Base-by-base conservation (phyloP, 2,113 vertebrate species). In the Poeciliopsis retropinna region DNA sequence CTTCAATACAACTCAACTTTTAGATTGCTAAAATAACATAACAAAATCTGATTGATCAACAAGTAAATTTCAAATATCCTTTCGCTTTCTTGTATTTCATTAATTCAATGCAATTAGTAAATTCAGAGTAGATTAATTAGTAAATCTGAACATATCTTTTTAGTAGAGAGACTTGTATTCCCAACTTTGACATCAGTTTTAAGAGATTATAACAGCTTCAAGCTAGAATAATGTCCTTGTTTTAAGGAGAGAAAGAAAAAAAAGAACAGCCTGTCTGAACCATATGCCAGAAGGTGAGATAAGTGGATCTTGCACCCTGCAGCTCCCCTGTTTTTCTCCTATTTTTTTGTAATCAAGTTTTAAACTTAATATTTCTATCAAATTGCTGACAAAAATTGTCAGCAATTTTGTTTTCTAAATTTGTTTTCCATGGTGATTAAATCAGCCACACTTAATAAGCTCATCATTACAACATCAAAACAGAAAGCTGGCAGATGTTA, bases 381-480 rank as follows among this genome's bases (percentile, higher is more conserved):
- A n/a, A 17, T 29, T 72, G 64, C 72, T 84, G 44, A 72, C 57
- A 60, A 81, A 80, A 81, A 5, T 39, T 13, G 2, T 39, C n/a
- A n/a, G n/a, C n/a, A 8, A 3, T 41, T 41, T 66, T n/a, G n/a
- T n/a, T n/a, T n/a, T n/a, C n/a, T n/a, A n/a, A n/a, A n/a, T n/a
- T 30, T 77, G 76, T 83, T 79, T 76, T 85, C 70, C 60, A 74
- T 69, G 34, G 57, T 72, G 74, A 76, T 82, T 81, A 76, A 64
- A 80, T 77, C 64, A 75, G 78, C 86, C 78, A 79, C 65, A 65
- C 76, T 81, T 84, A 87, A 86, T 73, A 78, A 83, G 80, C 80
- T 85, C 80, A 90, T 86, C 73, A 81, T 88, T 82, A 85, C 27
- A 72, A 84, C 79, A 85, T 86, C 83, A 87, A 80, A 88, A 87